Percentiles rank a stretch among this genome's conserved stretches.
phyloP scores from a whole-genome alignment of 37 sponge, comb jelly and placozoan genomes.

The Halichondria panicea region DNA sequence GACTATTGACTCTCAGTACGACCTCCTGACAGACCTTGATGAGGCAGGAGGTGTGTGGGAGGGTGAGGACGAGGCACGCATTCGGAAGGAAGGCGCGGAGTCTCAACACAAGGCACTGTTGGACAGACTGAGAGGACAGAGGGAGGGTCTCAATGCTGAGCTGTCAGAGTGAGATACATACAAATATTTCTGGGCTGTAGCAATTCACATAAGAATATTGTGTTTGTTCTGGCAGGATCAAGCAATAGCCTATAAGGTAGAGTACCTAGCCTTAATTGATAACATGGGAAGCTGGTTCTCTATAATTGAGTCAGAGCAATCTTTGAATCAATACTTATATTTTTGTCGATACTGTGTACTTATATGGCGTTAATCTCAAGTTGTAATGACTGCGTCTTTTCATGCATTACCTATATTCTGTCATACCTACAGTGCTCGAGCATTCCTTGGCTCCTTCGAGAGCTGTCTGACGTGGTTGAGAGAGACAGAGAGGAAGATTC shows the following conservation, averaged over 20 bases:
- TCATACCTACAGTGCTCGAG: slow-evolving; percentile 42
- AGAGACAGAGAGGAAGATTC: slow-evolving; percentile 61
- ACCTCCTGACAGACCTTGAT: slow-evolving; percentile 6
- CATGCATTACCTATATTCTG: no score
- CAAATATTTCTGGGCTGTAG: neutral
- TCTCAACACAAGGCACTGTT: slow-evolving; percentile 15
- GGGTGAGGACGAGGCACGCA: slow-evolving; percentile 34
- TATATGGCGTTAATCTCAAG: no score
- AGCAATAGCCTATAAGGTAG: no score
- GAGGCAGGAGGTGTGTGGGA: slow-evolving; percentile 6
- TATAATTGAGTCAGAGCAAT: no score
- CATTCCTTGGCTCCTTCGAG: slow-evolving; percentile 45
- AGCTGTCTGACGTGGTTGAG: slow-evolving; percentile 51
- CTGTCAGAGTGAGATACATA: slow-evolving; percentile 34
- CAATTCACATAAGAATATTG: neutral
- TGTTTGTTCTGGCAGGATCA: no score
- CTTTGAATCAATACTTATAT: no score
- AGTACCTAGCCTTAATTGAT: no score
- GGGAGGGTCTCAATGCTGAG: slow-evolving; percentile 24
- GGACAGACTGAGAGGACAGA: slow-evolving; percentile 18
- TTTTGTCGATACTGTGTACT: no score
- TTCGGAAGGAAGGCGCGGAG: slow-evolving; percentile 29
- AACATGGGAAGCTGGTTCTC: no score
- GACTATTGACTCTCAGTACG: slow-evolving; percentile 18
- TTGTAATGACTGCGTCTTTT: no score